Conservation (phyloP, 2,113 vertebrate genomes). For the Alexandromys fortis region DNA sequence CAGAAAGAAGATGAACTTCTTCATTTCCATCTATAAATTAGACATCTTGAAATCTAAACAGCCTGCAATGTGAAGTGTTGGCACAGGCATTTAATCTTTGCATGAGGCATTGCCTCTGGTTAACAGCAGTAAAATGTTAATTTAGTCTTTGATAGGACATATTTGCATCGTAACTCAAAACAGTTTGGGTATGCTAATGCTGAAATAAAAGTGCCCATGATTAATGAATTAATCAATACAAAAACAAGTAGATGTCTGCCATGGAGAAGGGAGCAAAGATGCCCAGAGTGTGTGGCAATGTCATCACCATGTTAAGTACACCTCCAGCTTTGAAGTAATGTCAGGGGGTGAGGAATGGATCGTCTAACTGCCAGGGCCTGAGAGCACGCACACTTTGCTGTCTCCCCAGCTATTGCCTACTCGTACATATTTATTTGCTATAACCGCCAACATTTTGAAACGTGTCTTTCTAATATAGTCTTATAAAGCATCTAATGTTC, state of each 20-base stretch:
- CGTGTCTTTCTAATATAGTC: conserved; percentile 59
- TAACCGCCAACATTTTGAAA: conserved; percentile 47
- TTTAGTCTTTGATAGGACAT: conserved; percentile 83
- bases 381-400: conserved; percentile 34
- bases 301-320: conserved; percentile 39
- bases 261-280: conserved; percentile 79
- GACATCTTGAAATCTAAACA: conserved; percentile 75
- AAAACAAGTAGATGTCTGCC: conserved; percentile 76
- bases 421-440: conserved; percentile 48
- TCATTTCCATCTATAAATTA: conserved; percentile 63
- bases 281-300: conserved; percentile 59
- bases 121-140: conserved; percentile 84
- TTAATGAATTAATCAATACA: conserved; percentile 81
- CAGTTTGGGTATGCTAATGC: conserved; percentile 81
- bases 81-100: conserved; percentile 76
- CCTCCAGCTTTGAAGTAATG: conserved; percentile 43
- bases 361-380: background rate
- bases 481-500: conserved; percentile 46
- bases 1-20: background rate
- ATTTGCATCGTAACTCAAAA: conserved; percentile 84
- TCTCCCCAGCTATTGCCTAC: conserved; percentile 42
- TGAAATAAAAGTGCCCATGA: conserved; percentile 79
- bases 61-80: conserved; percentile 74
- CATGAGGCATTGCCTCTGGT: conserved; percentile 75
- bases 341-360: conserved; percentile 65